Percentiles rank a stretch among this genome's conserved stretches.
Conservation (phyloP, 2,113 vertebrate genomes). For the Psophia crepitans region DNA sequence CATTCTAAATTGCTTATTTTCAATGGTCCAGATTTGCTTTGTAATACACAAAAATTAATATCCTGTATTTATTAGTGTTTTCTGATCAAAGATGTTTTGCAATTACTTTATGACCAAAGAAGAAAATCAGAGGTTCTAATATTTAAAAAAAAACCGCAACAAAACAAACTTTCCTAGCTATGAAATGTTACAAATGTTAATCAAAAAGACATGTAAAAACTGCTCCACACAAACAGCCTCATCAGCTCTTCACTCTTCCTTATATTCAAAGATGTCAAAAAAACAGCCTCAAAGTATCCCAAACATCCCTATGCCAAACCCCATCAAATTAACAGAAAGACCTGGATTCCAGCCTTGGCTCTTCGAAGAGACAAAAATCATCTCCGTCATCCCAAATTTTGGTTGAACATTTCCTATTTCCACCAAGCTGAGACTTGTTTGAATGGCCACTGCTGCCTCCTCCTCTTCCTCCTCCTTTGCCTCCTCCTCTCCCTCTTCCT, state of each 20-base stretch:
- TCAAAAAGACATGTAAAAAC: neutral
- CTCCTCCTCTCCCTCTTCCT: slow-evolving; percentile 56
- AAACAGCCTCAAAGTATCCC: neutral
- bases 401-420: slow-evolving; percentile 78
- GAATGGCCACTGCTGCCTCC: slow-evolving; percentile 38
- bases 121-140: neutral
- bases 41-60: neutral
- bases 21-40: neutral
- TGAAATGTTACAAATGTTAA: neutral
- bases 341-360: slow-evolving; percentile 67
- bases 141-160: neutral
- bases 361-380: slow-evolving; percentile 85
- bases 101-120: neutral
- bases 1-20: neutral
- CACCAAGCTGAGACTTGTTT: slow-evolving; percentile 43
- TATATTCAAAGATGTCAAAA: neutral
- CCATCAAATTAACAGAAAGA: neutral
- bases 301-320: neutral
- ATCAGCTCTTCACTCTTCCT: neutral
- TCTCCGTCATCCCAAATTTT: slow-evolving; percentile 85
- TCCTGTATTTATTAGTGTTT: neutral
- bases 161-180: neutral
- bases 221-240: neutral
- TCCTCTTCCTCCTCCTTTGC: slow-evolving; percentile 46
- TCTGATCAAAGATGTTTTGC: neutral